Percentiles rank a stretch among this genome's conserved stretches.
These are phyloP conservation scores for Lonchura striata DNA, from an alignment of 2,113 vertebrate genomes.

Conservation along the genomic window DNA sequence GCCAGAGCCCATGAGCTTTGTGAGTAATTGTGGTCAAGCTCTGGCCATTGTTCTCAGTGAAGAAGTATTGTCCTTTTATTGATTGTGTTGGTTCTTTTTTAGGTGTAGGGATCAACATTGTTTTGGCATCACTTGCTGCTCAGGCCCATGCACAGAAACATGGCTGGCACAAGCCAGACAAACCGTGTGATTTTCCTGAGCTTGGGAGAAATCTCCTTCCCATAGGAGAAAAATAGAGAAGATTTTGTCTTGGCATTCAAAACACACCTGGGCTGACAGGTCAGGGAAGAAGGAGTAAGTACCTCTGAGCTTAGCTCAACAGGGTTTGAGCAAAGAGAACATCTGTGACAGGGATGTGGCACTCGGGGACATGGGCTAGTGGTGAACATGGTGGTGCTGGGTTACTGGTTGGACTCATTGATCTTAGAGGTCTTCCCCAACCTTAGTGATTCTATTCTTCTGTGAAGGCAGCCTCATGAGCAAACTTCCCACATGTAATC, in stretches of 20 bases:
- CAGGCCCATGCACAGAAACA: neutral
- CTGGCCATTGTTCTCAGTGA: neutral
- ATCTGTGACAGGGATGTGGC: neutral
- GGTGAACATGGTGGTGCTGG: neutral
- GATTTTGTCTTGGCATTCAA: neutral
- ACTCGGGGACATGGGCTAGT: neutral
- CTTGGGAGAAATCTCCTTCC: neutral
- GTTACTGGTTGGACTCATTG: neutral
- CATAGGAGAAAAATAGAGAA: neutral
- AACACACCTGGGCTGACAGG: neutral
- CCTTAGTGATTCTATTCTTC: neutral
- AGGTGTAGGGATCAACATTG: neutral
- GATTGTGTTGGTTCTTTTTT: neutral
- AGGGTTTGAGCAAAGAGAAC: neutral
- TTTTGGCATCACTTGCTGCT: slow-evolving; percentile 6
- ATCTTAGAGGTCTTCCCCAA: neutral
- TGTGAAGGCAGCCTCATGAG: neutral
- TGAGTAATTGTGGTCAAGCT: neutral
- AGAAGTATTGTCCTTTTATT: neutral
- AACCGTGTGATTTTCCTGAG: neutral
- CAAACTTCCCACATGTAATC: rapidly evolving
- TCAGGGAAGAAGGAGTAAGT: neutral
- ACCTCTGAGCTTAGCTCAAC: rapidly evolving
- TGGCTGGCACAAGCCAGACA: neutral
- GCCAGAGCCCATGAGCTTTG: neutral